These are phyloP conservation scores for Hippoglossus hippoglossus DNA, from an alignment of 2,797 vertebrate genomes.

Conservation along the genomic window DNA sequence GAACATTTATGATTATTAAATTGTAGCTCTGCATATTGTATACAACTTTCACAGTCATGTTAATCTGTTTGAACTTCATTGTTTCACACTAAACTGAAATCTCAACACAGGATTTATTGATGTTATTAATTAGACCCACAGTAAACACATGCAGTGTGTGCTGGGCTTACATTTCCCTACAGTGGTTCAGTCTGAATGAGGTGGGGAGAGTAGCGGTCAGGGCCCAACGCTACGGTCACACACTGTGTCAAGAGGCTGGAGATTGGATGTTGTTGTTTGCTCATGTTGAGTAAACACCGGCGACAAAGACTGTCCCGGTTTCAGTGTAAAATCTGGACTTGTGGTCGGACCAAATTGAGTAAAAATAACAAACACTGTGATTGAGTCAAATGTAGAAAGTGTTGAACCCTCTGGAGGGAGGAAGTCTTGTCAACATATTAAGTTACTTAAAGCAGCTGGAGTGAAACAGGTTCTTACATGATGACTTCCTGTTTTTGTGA, in stretches of 20 bases:
- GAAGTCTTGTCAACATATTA: not conserved
- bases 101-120: not conserved
- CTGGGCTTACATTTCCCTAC: slow-evolving; percentile 17
- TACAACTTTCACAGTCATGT: not conserved
- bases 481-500: not conserved
- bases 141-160: slow-evolving; percentile 5
- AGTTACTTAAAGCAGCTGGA: not conserved
- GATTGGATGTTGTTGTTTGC: slow-evolving; percentile 10
- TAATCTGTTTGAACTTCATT: not conserved
- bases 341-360: slow-evolving; percentile 5
- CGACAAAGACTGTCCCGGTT: slow-evolving; percentile 6
- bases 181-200: slow-evolving; percentile 35
- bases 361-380: not conserved
- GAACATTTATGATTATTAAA: not conserved
- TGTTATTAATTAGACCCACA: slow-evolving; percentile 1
- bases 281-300: slow-evolving; percentile 10
- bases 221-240: slow-evolving; percentile 24
- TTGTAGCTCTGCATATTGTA: not conserved
- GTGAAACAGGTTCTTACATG: not conserved
- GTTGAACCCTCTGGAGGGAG: not conserved
- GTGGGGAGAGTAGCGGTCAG: slow-evolving; percentile 29
- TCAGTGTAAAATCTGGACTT: slow-evolving; percentile 6
- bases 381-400: not conserved
- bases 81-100: not conserved
- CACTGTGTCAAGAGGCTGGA: slow-evolving; percentile 28